Percentiles rank a stretch among this genome's conserved stretches.
These are phyloP conservation scores for Heteropelma amictum DNA, from an alignment of 2,888 invertebrate genomes.

Conservation along the genomic window DNA sequence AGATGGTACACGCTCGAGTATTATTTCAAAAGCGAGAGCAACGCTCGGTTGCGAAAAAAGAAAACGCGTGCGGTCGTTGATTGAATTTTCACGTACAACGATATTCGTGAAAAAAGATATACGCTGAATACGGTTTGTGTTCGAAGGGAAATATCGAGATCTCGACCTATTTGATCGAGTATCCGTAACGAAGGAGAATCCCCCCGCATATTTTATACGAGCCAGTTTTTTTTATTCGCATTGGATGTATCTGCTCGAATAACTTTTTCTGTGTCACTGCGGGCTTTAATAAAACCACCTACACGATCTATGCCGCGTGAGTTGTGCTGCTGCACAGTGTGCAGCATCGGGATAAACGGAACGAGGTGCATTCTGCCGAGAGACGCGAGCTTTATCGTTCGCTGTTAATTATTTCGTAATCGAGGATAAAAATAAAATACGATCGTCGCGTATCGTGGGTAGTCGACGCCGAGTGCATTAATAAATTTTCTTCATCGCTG, in stretches of 20 bases:
- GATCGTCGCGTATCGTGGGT: background rate
- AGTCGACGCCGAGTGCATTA: background rate
- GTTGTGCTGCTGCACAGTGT: too few relatives aligned
- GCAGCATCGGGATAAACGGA: slow-evolving; percentile 6
- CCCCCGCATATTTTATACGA: slow-evolving; percentile 10
- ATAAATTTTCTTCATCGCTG: too few relatives aligned
- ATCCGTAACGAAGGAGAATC: slow-evolving; percentile 39
- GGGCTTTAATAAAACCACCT: slow-evolving; percentile 25
- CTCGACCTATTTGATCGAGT: slow-evolving; percentile 48
- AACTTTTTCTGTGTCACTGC: slow-evolving; percentile 45
- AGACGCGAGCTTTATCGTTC: background rate
- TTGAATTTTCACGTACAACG: background rate
- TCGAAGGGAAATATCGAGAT: slow-evolving; percentile 32
- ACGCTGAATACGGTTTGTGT: slow-evolving; percentile 2
- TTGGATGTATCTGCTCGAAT: slow-evolving; percentile 7
- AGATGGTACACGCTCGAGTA: too few relatives aligned
- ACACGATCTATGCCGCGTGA: slow-evolving; percentile 2
- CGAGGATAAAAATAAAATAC: background rate
- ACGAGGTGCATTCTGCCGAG: background rate
- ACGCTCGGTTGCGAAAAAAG: background rate
- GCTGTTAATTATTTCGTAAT: background rate
- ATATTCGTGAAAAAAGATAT: slow-evolving; percentile 3
- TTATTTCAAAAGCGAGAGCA: background rate
- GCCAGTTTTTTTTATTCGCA: slow-evolving; percentile 4
- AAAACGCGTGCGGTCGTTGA: background rate